A percentile compares a stretch with the other conserved stretches of the same genome.
phyloP scores from a whole-genome alignment of 2,797 vertebrate species.

The Fratercula arctica region DNA sequence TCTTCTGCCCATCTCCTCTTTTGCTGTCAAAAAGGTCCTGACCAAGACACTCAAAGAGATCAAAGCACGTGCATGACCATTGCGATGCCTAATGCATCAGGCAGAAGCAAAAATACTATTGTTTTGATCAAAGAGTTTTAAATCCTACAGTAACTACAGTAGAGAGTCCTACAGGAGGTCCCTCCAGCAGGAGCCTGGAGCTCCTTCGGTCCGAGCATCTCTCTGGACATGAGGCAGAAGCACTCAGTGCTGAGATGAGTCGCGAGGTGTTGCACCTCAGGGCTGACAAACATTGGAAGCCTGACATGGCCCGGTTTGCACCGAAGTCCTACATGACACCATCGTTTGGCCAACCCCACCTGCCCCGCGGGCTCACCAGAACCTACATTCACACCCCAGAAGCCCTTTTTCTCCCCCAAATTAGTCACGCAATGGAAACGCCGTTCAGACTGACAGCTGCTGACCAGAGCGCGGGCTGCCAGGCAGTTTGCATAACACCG shows the following conservation, averaged over 20 bases:
- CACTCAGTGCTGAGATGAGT: neutral
- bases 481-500: slow-evolving; percentile 29
- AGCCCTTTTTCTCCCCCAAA: neutral
- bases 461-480: neutral
- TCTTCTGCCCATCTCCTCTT: neutral
- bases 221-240: neutral
- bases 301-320: neutral
- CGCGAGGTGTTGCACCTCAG: neutral
- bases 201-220: neutral
- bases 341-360: neutral
- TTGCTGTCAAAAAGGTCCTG: neutral
- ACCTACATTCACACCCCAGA: neutral
- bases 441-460: slow-evolving; percentile 1
- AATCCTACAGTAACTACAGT: neutral
- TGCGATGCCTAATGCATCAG: neutral
- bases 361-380: neutral
- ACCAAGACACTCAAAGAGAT: neutral
- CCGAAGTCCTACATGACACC: neutral
- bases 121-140: neutral
- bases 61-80: rapidly evolving
- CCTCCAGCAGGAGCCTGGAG: neutral
- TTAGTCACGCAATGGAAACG: neutral
- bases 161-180: neutral
- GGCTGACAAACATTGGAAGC: neutral
- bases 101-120: neutral